Conservation (phyloP, 1,140 invertebrate genomes). For the Drosophila pallidifrons region DNA sequence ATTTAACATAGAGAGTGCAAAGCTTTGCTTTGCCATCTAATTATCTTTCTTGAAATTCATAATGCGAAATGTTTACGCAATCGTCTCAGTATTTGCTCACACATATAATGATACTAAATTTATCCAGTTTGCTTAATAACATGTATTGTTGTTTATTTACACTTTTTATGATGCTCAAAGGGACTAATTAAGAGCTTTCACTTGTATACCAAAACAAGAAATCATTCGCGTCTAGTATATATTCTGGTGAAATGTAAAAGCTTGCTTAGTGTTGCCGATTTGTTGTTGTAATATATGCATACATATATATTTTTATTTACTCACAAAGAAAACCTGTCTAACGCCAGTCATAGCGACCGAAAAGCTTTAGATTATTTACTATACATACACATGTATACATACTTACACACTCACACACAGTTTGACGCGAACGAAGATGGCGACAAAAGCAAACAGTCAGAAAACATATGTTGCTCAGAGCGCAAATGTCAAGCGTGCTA, state of each 20-base stretch:
- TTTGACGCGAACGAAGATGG: slow-evolving; percentile 61
- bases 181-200: slow-evolving; percentile 8
- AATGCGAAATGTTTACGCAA: slow-evolving; percentile 35
- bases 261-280: slow-evolving; percentile 51
- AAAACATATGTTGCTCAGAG: slow-evolving; percentile 76
- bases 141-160: neutral
- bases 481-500: slow-evolving; percentile 13
- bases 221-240: slow-evolving; percentile 59
- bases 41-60: slow-evolving; percentile 13
- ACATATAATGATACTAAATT: neutral
- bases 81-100: neutral
- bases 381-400: slow-evolving; percentile 21
- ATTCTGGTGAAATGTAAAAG: slow-evolving; percentile 80
- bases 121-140: neutral
- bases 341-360: slow-evolving; percentile 54
- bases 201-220: slow-evolving; percentile 12
- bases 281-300: slow-evolving; percentile 62
- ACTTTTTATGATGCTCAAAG: neutral
- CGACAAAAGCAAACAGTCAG: slow-evolving; percentile 78
- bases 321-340: slow-evolving; percentile 49
- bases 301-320: slow-evolving; percentile 45
- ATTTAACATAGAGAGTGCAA: slow-evolving; percentile 10
- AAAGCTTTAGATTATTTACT: slow-evolving; percentile 60
- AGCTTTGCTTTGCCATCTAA: slow-evolving; percentile 6
- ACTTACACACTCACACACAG: slow-evolving; percentile 27